phyloP scores from a whole-genome alignment of 2,797 vertebrate genomes.

The Pygocentrus nattereri region DNA sequence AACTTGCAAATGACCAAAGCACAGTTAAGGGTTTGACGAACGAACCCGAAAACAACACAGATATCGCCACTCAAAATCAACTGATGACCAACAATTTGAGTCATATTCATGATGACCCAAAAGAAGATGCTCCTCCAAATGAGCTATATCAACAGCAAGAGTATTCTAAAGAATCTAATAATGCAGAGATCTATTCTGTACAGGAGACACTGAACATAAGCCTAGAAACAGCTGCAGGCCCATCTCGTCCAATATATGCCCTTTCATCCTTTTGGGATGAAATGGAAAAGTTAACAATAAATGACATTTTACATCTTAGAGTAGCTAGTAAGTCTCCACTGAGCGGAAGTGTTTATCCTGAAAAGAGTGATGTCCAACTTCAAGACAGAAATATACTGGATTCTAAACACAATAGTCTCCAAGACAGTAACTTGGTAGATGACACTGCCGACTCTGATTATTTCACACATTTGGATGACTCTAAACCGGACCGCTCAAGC shows the following conservation, averaged over 20 bases:
- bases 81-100: conserved; percentile 3
- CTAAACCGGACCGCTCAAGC: conserved; percentile 75
- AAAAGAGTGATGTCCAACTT: conserved; percentile 40
- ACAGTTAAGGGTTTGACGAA: not conserved
- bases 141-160: conserved; percentile 31
- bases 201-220: conserved; percentile 14
- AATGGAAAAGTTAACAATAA: conserved; percentile 85
- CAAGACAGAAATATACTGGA: conserved; percentile 26
- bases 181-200: conserved; percentile 12
- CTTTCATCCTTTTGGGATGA: conserved; percentile 84
- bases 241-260: conserved; percentile 70
- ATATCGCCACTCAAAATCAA: conserved; percentile 14
- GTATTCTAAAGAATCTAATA: not conserved
- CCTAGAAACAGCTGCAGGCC: conserved; percentile 52
- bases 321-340: conserved; percentile 42
- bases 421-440: conserved; percentile 62
- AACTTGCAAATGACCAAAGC: conserved; percentile 30
- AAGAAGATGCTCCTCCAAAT: conserved; percentile 3
- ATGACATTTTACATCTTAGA: conserved; percentile 80
- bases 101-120: conserved; percentile 4
- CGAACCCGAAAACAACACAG: conserved; percentile 3
- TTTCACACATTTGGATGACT: conserved; percentile 77
- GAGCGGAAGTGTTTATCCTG: conserved; percentile 22
- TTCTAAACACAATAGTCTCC: too few relatives aligned
- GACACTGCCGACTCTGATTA: conserved; percentile 78